Base-by-base conservation (phyloP, 2,888 invertebrate genomes). In the Chironomus riparius region DNA sequence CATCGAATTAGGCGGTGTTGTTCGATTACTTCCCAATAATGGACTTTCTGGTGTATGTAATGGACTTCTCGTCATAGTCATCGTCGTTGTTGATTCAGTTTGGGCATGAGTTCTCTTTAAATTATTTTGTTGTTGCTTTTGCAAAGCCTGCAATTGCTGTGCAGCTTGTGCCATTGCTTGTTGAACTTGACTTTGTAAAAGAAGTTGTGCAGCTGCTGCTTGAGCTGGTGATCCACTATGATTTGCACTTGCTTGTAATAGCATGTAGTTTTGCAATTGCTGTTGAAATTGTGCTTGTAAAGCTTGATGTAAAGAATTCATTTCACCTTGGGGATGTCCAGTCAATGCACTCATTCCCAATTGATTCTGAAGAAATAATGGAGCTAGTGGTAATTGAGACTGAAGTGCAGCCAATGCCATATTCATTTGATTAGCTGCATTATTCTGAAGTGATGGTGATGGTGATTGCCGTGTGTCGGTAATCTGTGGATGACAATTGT, bases 151-250 rank as follows among this genome's bases (percentile, higher is more conserved):
- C 77, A 93, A 86, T 82, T 93, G 93, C 81, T 93, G 93, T 47
- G 93, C 92, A 56, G 93, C 93, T 83, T 94, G 94, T 56, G 92
- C 92, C 81, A 94, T 90, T 4, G 92, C 92, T 82, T 94, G 94
- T 83, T 91, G 91, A 15, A 76, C 76, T 4, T 82, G 92, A 83
- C 92, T 92, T 82, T 92, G 92, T 75, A 92, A 83, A 82, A 92
- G 89, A 81, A 92, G 91, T 81, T 92, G 92, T 28, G 91, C 87
- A 79, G 90, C 84, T 28, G 85, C 84, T 80, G 88, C 76, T 72
- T 76, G 76, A 12, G 70, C 62, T 70, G 77, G 65, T 47, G 38
- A 68, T 13, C 47, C 61, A 12, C 61, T 69, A 10, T 61, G 61
- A 68, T 70, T 74, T 72, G 76, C 71, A 22, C 68, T 56, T 7